Evolutionary conservation across 2,888 invertebrate species (phyloP).

Genomic region (Allygus modestus): DNA sequence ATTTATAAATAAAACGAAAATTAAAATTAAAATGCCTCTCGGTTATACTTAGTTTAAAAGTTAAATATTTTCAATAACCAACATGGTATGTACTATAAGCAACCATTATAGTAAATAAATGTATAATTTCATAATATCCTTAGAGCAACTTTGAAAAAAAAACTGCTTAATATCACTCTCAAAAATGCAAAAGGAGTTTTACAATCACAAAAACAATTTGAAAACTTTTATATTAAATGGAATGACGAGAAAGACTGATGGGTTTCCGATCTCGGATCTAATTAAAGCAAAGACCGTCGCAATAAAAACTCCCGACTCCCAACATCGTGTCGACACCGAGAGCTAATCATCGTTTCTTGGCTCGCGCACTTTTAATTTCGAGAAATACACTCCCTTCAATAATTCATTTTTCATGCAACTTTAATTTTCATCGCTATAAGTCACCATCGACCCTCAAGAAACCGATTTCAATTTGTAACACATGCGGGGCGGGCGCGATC

Average conservation of each 20-base stretch:
- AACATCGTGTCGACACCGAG: slow-evolving; percentile 4
- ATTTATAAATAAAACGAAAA: too few relatives aligned
- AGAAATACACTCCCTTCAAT: slow-evolving; percentile 68
- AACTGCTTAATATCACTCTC: neutral
- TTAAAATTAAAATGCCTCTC: too few relatives aligned
- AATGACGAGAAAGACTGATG: slow-evolving; percentile 72
- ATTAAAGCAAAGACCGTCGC: slow-evolving; percentile 64
- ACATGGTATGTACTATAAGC: too few relatives aligned
- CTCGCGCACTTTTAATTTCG: slow-evolving; percentile 67
- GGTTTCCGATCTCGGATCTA: slow-evolving; percentile 64
- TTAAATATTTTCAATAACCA: too few relatives aligned
- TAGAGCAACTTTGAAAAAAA: neutral
- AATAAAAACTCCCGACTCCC: slow-evolving; percentile 62
- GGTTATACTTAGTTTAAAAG: too few relatives aligned
- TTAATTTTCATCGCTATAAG: slow-evolving; percentile 70
- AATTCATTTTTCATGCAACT: slow-evolving; percentile 70
- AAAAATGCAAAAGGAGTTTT: neutral
- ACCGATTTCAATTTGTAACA: slow-evolving; percentile 64
- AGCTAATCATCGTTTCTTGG: slow-evolving; percentile 64
- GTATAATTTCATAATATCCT: too few relatives aligned
- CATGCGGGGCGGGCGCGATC: slow-evolving; percentile 65
- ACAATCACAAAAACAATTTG: slow-evolving; percentile 33
- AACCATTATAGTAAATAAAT: too few relatives aligned
- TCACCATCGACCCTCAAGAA: slow-evolving; percentile 64
- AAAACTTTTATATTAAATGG: slow-evolving; percentile 44